Percentiles rank a stretch among this genome's conserved stretches.
These are phyloP conservation scores for Dipodomys ordii DNA, from an alignment of 2,113 vertebrate genomes.

Conservation along the genomic window DNA sequence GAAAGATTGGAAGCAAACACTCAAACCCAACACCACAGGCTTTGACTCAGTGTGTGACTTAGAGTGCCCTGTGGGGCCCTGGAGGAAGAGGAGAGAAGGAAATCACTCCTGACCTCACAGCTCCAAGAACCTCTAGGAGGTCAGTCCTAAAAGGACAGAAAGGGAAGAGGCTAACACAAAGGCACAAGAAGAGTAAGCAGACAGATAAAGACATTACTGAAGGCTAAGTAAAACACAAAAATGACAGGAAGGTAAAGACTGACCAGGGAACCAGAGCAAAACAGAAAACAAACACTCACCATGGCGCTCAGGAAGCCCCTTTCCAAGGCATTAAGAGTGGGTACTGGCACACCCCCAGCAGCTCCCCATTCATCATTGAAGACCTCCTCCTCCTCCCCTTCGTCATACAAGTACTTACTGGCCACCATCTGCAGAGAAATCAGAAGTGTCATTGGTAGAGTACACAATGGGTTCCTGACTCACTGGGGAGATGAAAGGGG, in stretches of 20 bases:
- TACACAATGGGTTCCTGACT: not conserved
- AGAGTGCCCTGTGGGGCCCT: not conserved
- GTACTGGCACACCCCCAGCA: conserved; percentile 95
- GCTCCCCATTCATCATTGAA: conserved; percentile 99
- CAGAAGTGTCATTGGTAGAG: not conserved
- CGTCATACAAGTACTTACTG: conserved; percentile 98
- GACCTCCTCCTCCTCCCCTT: conserved; percentile 98
- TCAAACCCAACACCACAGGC: not conserved
- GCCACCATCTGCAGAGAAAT: conserved; percentile 94
- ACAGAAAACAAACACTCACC: conserved; percentile 85
- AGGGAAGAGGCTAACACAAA: conserved; percentile 17
- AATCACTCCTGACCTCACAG: not conserved
- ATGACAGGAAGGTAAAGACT: not conserved
- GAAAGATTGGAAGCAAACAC: conserved; percentile 28
- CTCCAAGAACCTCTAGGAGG: not conserved
- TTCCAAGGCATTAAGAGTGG: conserved; percentile 96
- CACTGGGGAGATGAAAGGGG: not conserved
- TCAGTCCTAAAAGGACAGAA: not conserved
- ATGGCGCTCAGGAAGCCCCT: conserved; percentile 97
- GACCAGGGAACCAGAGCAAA: not conserved
- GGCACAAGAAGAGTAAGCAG: not conserved
- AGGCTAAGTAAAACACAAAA: not conserved
- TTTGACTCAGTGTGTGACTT: not conserved
- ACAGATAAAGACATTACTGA: conserved; percentile 22
- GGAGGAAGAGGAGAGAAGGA: not conserved